Percentiles rank a stretch among this genome's conserved stretches.
Evolutionary conservation across 2,888 invertebrate genomes (phyloP).

Genomic region (Ophioninae sp.): DNA sequence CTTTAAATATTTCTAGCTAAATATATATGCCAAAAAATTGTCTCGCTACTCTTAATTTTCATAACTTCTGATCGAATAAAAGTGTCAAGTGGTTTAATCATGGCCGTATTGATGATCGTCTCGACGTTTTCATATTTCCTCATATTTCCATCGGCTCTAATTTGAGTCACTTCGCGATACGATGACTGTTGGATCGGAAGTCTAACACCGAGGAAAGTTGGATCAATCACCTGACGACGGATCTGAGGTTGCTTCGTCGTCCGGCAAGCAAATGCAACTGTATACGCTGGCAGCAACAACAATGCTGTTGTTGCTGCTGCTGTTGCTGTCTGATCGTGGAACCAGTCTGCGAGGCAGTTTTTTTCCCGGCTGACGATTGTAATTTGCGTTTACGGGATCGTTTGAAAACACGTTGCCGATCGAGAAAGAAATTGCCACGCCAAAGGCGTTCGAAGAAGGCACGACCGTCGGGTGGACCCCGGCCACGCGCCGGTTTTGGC

Average conservation of each 20-base stretch:
- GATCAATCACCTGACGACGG: slow-evolving; percentile 77
- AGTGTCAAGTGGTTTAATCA: background rate
- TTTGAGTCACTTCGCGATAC: background rate
- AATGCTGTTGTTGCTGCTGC: slow-evolving; percentile 69
- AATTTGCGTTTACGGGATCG: slow-evolving; percentile 75
- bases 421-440: slow-evolving; percentile 85
- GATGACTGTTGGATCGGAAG: background rate
- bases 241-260: slow-evolving; percentile 76
- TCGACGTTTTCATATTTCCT: background rate
- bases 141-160: background rate
- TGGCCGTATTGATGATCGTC: background rate
- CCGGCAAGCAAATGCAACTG: slow-evolving; percentile 78
- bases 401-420: slow-evolving; percentile 75
- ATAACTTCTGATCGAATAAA: background rate
- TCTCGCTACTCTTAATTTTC: background rate
- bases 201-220: background rate
- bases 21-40: no score
- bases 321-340: slow-evolving; percentile 20
- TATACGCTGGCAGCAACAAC: slow-evolving; percentile 78
- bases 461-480: slow-evolving; percentile 83
- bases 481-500: slow-evolving; percentile 79
- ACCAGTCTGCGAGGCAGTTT: slow-evolving; percentile 60
- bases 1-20: no score
- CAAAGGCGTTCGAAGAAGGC: slow-evolving; percentile 88
- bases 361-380: slow-evolving; percentile 72